Evolutionary conservation across 2,113 vertebrate species (phyloP).

Genomic region (Daboia siamensis): DNA sequence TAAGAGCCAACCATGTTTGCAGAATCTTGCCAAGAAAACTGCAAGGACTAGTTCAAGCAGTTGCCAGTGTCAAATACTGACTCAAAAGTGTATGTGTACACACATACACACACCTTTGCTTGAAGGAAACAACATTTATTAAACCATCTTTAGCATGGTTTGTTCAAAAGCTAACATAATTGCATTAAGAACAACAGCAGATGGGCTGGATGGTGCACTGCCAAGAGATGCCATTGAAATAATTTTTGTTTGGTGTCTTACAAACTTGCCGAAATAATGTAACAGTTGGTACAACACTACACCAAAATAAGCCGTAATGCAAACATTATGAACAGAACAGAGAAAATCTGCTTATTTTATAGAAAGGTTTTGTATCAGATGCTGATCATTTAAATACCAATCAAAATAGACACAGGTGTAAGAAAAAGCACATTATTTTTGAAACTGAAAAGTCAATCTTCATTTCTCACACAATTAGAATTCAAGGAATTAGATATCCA

Average conservation of each 20-base stretch:
- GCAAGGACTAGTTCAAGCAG: background rate
- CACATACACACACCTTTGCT: background rate
- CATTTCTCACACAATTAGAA: constrained; percentile 46
- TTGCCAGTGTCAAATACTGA: background rate
- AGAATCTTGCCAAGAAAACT: background rate
- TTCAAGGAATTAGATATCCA: constrained; percentile 31
- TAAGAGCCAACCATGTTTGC: background rate
- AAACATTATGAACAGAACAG: background rate
- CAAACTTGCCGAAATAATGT: background rate
- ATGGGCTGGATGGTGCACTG: background rate
- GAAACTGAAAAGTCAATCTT: constrained; percentile 42
- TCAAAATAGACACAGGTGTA: constrained; percentile 41
- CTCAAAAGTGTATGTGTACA: background rate
- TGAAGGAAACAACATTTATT: background rate
- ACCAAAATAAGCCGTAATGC: background rate
- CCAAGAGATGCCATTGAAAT: background rate
- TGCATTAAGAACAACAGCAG: background rate
- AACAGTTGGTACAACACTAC: background rate
- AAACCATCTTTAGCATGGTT: background rate
- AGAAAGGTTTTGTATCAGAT: background rate
- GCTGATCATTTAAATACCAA: constrained; percentile 31
- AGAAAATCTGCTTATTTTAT: background rate
- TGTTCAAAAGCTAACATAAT: background rate
- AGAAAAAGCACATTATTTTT: constrained; percentile 42
- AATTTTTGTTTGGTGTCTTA: constrained; percentile 34